phyloP scores from a whole-genome alignment of 2,113 vertebrate species.

The Anolis sagrei region DNA sequence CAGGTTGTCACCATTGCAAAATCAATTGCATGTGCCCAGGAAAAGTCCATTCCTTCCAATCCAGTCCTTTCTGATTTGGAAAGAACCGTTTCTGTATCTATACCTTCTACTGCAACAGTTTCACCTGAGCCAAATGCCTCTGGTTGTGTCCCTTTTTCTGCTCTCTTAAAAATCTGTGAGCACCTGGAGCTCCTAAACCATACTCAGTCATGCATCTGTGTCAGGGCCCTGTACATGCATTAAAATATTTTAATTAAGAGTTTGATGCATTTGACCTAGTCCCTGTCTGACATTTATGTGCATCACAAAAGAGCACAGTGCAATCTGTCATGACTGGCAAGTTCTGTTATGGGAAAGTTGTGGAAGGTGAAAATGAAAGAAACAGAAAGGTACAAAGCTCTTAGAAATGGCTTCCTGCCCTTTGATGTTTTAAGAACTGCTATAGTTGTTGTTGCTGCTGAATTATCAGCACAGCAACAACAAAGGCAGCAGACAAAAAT shows the following conservation, averaged over 20 bases:
- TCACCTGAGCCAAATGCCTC: background rate
- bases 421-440: background rate
- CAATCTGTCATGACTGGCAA: background rate
- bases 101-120: background rate
- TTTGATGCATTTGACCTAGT: constrained; percentile 1
- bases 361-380: constrained; percentile 7
- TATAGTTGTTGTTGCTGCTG: background rate
- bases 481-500: background rate
- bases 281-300: constrained; percentile 4
- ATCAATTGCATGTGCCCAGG: background rate
- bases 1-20: constrained; percentile 3
- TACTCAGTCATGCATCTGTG: background rate
- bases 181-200: background rate
- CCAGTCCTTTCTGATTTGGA: background rate
- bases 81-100: background rate
- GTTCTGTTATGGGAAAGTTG: constrained; percentile 6
- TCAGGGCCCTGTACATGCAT: constrained; percentile 2
- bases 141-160: background rate
- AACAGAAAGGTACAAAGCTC: background rate
- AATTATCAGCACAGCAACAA: background rate
- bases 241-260: constrained; percentile 27
- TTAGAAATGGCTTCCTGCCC: background rate
- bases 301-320: background rate
- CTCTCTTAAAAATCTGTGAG: background rate
- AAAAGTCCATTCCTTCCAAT: background rate